Percentiles rank a stretch among this genome's conserved stretches.
These are phyloP conservation scores for Prionace glauca DNA, from an alignment of 2,797 vertebrate species.

Conservation along the genomic window DNA sequence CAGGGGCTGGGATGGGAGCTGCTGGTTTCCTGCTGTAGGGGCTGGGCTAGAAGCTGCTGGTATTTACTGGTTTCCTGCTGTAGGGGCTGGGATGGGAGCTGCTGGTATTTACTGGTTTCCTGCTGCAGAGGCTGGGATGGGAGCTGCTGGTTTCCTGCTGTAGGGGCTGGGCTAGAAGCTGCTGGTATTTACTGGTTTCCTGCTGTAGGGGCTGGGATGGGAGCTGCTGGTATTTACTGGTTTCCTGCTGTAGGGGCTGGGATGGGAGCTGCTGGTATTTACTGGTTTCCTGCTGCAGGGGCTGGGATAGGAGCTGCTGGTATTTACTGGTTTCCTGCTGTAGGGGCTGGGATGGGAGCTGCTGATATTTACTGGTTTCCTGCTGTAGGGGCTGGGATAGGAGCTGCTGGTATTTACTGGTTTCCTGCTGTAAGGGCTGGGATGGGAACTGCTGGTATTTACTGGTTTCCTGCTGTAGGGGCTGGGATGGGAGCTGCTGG, in stretches of 20 bases:
- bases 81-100: neutral
- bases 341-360: too few relatives aligned
- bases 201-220: too few relatives aligned
- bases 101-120: neutral
- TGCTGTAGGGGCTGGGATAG: neutral
- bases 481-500: neutral
- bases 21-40: neutral
- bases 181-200: too few relatives aligned
- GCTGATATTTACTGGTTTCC: too few relatives aligned
- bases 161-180: too few relatives aligned
- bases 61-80: too few relatives aligned
- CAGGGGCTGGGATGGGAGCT: neutral
- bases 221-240: too few relatives aligned
- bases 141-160: neutral
- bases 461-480: neutral
- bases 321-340: too few relatives aligned
- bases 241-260: too few relatives aligned
- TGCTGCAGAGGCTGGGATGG: neutral
- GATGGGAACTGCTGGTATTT: neutral
- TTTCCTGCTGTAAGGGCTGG: neutral
- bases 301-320: too few relatives aligned
- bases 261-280: too few relatives aligned
- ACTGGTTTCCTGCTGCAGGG: too few relatives aligned
- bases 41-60: neutral
- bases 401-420: neutral